Evolutionary conservation across 2,888 invertebrate genomes (phyloP).

Genomic region (Rambutsinella grinnellia): DNA sequence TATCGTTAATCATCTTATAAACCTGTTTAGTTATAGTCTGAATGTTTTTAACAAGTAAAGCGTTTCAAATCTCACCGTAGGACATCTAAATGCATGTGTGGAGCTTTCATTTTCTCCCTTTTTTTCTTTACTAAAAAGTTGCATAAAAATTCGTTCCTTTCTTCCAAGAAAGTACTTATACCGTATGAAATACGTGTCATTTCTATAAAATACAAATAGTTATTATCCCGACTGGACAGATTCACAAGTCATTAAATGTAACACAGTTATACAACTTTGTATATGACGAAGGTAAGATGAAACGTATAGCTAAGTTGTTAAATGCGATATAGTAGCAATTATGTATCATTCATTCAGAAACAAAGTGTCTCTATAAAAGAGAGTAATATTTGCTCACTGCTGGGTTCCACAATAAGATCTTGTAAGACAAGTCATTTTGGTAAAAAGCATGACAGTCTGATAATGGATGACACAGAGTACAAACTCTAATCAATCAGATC

Average conservation of each 20-base stretch:
- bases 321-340: no score
- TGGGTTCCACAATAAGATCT: conserved; percentile 34
- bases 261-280: conserved; percentile 37
- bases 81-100: conserved; percentile 27
- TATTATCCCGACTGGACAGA: conserved; percentile 57
- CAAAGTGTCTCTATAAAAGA: background rate
- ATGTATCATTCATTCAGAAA: no score
- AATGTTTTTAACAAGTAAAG: conserved; percentile 38
- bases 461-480: conserved; percentile 48
- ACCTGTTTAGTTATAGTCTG: conserved; percentile 10
- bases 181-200: conserved; percentile 3
- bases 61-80: conserved; percentile 56
- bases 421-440: conserved; percentile 16
- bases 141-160: background rate
- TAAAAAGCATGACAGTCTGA: conserved; percentile 33
- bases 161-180: background rate
- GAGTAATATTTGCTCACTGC: conserved; percentile 31
- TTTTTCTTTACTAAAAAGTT: background rate
- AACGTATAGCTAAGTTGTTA: background rate
- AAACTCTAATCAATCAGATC: conserved; percentile 46
- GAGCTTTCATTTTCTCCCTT: background rate
- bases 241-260: conserved; percentile 54
- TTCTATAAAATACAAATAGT: conserved; percentile 19
- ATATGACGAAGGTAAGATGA: background rate
- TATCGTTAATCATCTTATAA: background rate